Conservation (phyloP, 37 sponge, comb jelly and placozoan genomes). For the Theonella swinhoei region DNA sequence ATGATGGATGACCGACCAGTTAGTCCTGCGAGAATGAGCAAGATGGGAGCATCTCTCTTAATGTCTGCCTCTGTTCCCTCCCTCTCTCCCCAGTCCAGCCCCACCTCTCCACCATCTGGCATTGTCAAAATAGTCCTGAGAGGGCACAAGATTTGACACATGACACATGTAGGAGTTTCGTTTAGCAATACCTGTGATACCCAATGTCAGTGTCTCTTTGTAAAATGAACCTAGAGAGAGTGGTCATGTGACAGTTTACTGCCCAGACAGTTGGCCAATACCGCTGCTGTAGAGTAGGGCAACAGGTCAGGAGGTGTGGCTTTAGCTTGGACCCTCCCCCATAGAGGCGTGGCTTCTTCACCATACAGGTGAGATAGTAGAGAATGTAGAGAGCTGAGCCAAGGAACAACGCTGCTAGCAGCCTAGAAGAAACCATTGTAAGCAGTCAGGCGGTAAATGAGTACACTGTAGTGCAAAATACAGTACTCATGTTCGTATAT, state of each 20-base stretch:
- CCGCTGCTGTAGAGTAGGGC: constrained; percentile 45
- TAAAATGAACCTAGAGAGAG: constrained; percentile 46
- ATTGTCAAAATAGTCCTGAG: constrained; percentile 57
- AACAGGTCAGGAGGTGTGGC: constrained; percentile 16
- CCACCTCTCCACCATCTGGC: constrained; percentile 77
- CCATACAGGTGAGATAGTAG: constrained; percentile 39
- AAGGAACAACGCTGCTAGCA: neutral
- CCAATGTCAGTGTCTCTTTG: constrained; percentile 31
- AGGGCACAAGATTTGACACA: no score
- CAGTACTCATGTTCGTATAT: no score
- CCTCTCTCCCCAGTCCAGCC: constrained; percentile 76
- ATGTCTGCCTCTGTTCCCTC: no score
- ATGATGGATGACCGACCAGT: constrained; percentile 36
- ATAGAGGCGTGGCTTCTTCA: constrained; percentile 44
- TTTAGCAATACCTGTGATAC: constrained; percentile 59
- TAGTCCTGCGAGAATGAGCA: constrained; percentile 68
- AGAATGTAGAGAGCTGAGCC: neutral
- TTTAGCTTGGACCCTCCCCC: constrained; percentile 20
- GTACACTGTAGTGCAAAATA: no score
- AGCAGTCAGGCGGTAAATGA: no score
- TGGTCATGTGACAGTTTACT: constrained; percentile 48
- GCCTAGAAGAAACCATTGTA: no score
- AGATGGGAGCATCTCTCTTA: constrained; percentile 30
- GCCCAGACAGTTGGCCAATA: constrained; percentile 86
- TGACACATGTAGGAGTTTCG: neutral